Base-by-base conservation (phyloP, 2,113 vertebrate genomes). In the Copsychus sechellarum region DNA sequence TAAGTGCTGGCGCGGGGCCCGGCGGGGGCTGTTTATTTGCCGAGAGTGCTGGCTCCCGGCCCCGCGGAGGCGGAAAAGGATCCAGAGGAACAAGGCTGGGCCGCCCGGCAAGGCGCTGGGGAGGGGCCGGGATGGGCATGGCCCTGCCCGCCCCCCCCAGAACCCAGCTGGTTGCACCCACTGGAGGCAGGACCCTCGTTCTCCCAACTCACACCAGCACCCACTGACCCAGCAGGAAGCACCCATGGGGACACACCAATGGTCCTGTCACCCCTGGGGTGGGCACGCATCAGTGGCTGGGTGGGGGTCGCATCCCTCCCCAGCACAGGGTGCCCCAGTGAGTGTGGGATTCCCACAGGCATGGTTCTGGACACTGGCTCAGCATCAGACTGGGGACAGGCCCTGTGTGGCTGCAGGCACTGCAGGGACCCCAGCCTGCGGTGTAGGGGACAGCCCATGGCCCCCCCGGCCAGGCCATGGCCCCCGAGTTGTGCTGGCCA, bases 81-180 rank as follows among this genome's bases (percentile, higher is more conserved):
- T 95, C 95, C 94, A 93, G 95, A 95, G 94, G 92, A 96, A 95
- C 94, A 92, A 96, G 94, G 92, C 94, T 81, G 95, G 95, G 97
- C 97, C 95, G 97, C 96, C 97, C 71, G 28, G 53, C 92, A 92
- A 86, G 96, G 97, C 94, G 33, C 94, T 96, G 85, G 95, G 95
- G 91, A 91, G 88, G 77, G 93, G 93, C 91, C 0, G 91, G 86
- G 88, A 71, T 3, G 86, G 93, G 95, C 89, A 92, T 7, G 29
- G 93, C 93, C 86, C 83, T 92, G 92, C 89, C 82, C 20, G 11
- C 33, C 45, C 85, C 85, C 76, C n/a, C 74, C 34, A 77, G 57
- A 76, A 74, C 89, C 18, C 89, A 57, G 38, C 51, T 34, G 77
- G 66, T 19, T 36, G 94, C 76, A 79, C 61, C 51, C 81, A 31